Base-by-base conservation (phyloP, 2,888 invertebrate species). In the Lycia hirtaria region DNA sequence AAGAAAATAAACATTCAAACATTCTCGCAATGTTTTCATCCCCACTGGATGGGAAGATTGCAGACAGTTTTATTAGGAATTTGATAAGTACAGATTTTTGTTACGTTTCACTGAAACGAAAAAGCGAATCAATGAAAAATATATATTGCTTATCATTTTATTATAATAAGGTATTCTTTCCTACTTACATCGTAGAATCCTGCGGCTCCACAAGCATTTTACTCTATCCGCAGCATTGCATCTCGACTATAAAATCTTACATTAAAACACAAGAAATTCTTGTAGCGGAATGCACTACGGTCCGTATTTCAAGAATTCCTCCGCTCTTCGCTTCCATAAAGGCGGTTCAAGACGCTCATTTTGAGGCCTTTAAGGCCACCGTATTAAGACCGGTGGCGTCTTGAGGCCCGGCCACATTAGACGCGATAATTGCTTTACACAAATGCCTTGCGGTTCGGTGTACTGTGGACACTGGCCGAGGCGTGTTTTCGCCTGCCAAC, bases 381-480 rank as follows among this genome's bases (percentile, higher is more conserved):
- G 54, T 63, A 56, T 57, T 55, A 50, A 60, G 66, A 63, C 57
- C 41, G 55, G 55, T 51, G 59, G 65, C 62, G 75, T 80, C 81
- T 82, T 75, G 75, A 73, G 80, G 70, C 68, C 69, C 65, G 73
- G 75, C 79, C 81, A 83, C 83, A 85, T 85, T 87, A 84, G 75
- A 81, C 73, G 80, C 82, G 85, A 81, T 90, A 88, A 89, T 88
- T 87, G 87, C 87, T 85, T 85, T 85, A 87, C 82, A 80, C 83
- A 82, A 80, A 86, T 86, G 81, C 84, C 80, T 73, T 75, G 73
- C 75, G 76, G 75, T 74, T 63, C 65, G 65, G 69, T 66, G 72
- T 69, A 68, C 67, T 65, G 68, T 68, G 70, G 72, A 65, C 61
- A 62, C 70, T 72, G 76, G 72, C 76, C 75, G 68, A 67, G 65